phyloP scores from a whole-genome alignment of 2,113 vertebrate species.

The Apus apus region DNA sequence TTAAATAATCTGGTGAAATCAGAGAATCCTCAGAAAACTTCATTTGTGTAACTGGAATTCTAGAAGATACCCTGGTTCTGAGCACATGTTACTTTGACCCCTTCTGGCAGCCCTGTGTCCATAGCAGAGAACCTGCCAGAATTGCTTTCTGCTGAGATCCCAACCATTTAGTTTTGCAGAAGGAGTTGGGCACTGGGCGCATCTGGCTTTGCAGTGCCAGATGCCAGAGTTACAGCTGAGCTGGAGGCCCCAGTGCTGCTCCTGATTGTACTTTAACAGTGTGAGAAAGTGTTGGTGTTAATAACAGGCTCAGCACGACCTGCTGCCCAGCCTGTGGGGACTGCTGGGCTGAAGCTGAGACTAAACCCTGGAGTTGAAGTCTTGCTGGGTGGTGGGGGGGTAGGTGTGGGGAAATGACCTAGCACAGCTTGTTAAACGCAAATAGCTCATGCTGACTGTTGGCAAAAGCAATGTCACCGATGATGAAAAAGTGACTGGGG shows the following conservation, averaged over 20 bases:
- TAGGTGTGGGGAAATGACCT: background rate
- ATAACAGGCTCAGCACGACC: background rate
- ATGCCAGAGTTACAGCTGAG: background rate
- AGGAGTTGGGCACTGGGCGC: background rate
- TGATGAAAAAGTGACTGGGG: background rate
- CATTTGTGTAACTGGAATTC: background rate
- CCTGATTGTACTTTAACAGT: background rate
- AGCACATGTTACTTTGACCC: background rate
- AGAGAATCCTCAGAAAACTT: background rate
- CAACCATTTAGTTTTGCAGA: background rate
- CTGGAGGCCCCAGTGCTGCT: background rate
- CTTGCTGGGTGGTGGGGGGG: rapidly evolving
- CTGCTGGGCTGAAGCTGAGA: background rate
- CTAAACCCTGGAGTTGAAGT: background rate
- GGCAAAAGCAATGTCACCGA: background rate
- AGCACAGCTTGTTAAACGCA: background rate
- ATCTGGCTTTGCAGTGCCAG: background rate
- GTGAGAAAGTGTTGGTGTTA: background rate
- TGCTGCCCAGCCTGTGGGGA: background rate
- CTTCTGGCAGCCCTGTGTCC: background rate
- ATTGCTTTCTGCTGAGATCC: background rate
- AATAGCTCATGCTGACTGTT: background rate
- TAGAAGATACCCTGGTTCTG: background rate
- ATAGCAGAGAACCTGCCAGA: background rate
- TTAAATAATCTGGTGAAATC: background rate